Conservation (phyloP, 1,140 invertebrate species). For the Magallana angulata region DNA sequence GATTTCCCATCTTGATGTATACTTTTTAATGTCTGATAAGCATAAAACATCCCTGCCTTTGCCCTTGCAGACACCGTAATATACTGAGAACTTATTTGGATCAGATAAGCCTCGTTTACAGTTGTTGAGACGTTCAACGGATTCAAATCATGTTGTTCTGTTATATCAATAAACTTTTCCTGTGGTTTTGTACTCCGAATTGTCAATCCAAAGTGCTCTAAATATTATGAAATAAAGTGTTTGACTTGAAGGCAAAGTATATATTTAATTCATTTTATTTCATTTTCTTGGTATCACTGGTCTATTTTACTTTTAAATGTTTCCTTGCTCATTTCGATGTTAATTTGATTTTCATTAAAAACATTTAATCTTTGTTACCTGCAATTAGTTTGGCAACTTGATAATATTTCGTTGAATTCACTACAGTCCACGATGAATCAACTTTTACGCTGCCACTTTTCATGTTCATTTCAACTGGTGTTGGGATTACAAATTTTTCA, state of each 20-base stretch:
- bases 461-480: not conserved
- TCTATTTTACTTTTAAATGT: no score
- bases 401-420: not conserved
- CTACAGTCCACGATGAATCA: not conserved
- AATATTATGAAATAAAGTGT: no score
- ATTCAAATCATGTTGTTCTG: not conserved
- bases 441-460: not conserved
- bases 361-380: not conserved
- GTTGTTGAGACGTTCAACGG: not conserved
- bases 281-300: no score
- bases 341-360: no score
- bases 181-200: not conserved
- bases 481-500: not conserved
- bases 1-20: conserved; percentile 47
- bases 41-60: conserved; percentile 64
- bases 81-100: not conserved
- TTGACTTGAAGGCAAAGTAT: no score
- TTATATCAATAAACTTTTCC: not conserved
- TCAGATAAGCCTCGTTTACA: not conserved
- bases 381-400: not conserved
- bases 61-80: not conserved
- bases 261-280: no score
- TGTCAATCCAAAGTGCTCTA: not conserved
- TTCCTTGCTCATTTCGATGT: no score
- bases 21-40: conserved; percentile 63